Evolutionary conservation across 1,140 invertebrate genomes (phyloP).

Genomic region (Scaptomyza hsui): DNA sequence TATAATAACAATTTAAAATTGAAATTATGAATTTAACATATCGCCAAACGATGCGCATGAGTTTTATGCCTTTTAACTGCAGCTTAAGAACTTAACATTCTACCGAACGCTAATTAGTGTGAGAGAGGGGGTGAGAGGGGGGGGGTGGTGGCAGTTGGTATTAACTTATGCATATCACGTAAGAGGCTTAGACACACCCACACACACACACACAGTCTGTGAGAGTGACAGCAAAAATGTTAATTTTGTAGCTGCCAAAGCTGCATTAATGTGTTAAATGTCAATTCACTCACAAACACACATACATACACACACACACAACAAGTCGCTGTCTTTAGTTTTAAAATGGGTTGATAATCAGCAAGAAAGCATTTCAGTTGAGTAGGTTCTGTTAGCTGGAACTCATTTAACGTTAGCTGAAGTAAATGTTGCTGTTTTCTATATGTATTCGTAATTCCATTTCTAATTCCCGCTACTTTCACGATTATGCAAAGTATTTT

Average conservation of each 20-base stretch:
- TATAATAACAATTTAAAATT: slow-evolving; percentile 79
- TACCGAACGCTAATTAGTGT: slow-evolving; percentile 52
- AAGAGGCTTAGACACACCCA: not conserved
- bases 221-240: slow-evolving; percentile 18
- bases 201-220: not conserved
- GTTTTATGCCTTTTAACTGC: slow-evolving; percentile 78
- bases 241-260: slow-evolving; percentile 15
- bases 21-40: slow-evolving; percentile 79
- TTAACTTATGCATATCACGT: slow-evolving; percentile 37
- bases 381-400: too few species aligned
- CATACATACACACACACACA: too few species aligned
- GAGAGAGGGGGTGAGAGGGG: slow-evolving; percentile 9
- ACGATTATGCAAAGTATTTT: too few species aligned
- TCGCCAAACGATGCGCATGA: slow-evolving; percentile 69
- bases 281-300: not conserved
- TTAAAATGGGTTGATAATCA: too few species aligned
- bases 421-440: too few species aligned
- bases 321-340: too few species aligned
- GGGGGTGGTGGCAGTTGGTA: not conserved
- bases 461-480: too few species aligned
- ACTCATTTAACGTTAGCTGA: too few species aligned
- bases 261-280: slow-evolving; percentile 16
- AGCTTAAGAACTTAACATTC: slow-evolving; percentile 75
- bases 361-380: too few species aligned
- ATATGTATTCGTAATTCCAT: too few species aligned